Evolutionary conservation across 2,888 invertebrate species (phyloP), one percentile per base, ranked within the genome.

Genomic region (Athrips mouffetella): DNA sequence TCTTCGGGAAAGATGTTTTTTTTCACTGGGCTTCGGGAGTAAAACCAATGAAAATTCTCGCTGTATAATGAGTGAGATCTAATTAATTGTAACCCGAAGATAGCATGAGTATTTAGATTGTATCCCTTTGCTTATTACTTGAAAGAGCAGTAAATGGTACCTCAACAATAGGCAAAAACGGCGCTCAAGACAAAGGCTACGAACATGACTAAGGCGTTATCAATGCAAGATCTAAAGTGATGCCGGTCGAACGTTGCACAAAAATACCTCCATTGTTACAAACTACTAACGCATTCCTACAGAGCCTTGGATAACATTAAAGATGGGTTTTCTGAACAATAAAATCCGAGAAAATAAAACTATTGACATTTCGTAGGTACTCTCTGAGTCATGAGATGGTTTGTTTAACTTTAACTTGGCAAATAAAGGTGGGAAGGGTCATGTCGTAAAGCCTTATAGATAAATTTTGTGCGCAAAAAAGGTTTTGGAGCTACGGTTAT

Each of bases 261-360:
- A 56, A 56, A 53, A 44, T 44, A 46, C 42, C 42, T 47, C 50
- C 44, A 53, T 56, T 53, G 56, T 56, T 27, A 39, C 47, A 46
- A 13, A 45, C 49, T 46, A 13, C 44, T 53, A 53, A 52, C 53
- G 49, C 49, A 52, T 51, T 49, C 54, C 25, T 37, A 42, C 31
- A 45, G 27, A 31, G 6, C 27, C 29, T 45, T 23, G 31, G 59
- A 64, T 64, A 62, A 59, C 53, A 56, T 60, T 59, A 42, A 53
- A 52, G 35, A 41, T 37, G 57, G 37, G 45, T 51, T 53, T 53
- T 48, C 48, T 29, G 27, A 29, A 45, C 39, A 50, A 65, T 50
- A 56, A 60, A 47, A 51, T 35, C 52, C 40, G 35, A 42, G 20
- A 37, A n/a, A 37, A 37, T 21, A 37, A 37, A 37, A 37, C 13